phyloP scores from a whole-genome alignment of 2,888 invertebrate genomes.

The Andrena bucephala region DNA sequence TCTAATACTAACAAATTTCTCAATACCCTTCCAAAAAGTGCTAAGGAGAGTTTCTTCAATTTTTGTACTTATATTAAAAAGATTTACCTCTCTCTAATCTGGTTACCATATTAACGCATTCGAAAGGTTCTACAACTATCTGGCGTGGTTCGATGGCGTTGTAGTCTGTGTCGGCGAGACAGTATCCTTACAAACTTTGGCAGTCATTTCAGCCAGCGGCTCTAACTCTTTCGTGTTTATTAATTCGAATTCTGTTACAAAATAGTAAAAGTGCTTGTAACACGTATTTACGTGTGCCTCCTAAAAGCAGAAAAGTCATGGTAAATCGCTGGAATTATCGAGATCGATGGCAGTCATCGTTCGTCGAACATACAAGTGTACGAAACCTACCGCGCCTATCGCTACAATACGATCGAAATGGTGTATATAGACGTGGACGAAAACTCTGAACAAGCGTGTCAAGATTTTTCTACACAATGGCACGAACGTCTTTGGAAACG shows the following conservation, averaged over 20 bases:
- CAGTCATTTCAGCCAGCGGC: constrained; percentile 92
- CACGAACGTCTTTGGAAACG: constrained; percentile 94
- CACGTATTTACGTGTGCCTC: constrained; percentile 97
- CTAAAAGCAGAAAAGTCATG: constrained; percentile 84
- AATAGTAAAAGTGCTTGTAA: constrained; percentile 97
- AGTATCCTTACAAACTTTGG: constrained; percentile 89
- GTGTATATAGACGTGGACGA: constrained; percentile 97
- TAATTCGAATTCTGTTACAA: constrained; percentile 94
- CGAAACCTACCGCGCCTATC: constrained; percentile 92
- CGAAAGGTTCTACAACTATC: constrained; percentile 65
- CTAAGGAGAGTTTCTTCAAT: background rate
- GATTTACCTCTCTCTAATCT: constrained; percentile 16
- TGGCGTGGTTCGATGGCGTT: constrained; percentile 66
- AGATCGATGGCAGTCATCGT: background rate
- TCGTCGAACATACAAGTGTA: background rate
- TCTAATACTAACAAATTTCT: constrained; percentile 16
- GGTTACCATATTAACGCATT: constrained; percentile 19
- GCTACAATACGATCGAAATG: constrained; percentile 95
- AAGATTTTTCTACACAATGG: constrained; percentile 94
- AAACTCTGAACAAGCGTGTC: constrained; percentile 94
- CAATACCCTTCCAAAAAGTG: background rate
- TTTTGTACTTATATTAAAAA: constrained; percentile 37
- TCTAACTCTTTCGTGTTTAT: constrained; percentile 94
- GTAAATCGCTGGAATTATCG: constrained; percentile 11
- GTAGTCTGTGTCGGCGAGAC: constrained; percentile 70